phyloP scores from a whole-genome alignment of 2,888 invertebrate species.

The Drosophila birchii region DNA sequence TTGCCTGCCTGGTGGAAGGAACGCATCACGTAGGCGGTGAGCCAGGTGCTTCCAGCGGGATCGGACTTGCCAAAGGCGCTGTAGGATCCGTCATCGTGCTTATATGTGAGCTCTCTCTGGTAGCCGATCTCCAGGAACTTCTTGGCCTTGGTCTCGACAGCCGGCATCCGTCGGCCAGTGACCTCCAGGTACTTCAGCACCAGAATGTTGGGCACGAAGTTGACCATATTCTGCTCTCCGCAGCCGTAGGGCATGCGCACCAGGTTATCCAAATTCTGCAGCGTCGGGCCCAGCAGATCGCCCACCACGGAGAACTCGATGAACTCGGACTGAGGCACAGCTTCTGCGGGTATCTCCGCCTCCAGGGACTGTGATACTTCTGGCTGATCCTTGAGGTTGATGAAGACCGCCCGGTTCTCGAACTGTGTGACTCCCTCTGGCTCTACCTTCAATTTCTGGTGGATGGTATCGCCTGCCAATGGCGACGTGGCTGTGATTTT shows the following conservation, averaged over 20 bases:
- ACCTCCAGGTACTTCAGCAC: constrained; percentile 89
- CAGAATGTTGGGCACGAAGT: constrained; percentile 89
- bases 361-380: constrained; percentile 86
- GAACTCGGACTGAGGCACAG: constrained; percentile 89
- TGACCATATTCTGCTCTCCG: constrained; percentile 88
- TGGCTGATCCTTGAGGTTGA: constrained; percentile 87
- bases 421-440: constrained; percentile 92
- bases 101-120: constrained; percentile 91
- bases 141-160: constrained; percentile 87
- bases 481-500: constrained; percentile 91
- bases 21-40: constrained; percentile 93
- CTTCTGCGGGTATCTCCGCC: constrained; percentile 88
- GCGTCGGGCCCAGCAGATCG: constrained; percentile 92
- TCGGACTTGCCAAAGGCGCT: constrained; percentile 91
- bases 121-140: constrained; percentile 88
- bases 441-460: constrained; percentile 90
- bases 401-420: constrained; percentile 89
- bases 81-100: constrained; percentile 91
- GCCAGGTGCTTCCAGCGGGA: constrained; percentile 89
- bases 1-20: constrained; percentile 90
- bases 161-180: constrained; percentile 88
- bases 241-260: constrained; percentile 92
- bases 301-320: constrained; percentile 89
- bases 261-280: constrained; percentile 90
- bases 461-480: constrained; percentile 92